Base-by-base conservation (phyloP, 2,888 invertebrate genomes). In the Drosophila nr. medialis region DNA sequence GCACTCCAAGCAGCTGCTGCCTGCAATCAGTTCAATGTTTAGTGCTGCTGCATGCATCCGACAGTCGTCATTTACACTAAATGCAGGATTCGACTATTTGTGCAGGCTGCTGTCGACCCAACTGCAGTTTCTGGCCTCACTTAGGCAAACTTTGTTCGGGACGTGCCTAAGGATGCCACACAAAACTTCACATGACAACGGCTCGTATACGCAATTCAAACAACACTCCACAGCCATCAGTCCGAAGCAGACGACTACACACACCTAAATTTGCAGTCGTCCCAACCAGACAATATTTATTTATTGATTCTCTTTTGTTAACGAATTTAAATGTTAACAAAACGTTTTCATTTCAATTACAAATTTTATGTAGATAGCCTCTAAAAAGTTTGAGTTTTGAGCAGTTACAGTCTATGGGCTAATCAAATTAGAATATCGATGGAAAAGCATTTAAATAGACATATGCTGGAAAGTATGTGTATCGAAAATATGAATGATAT, bases 101-200 rank as follows among this genome's bases (percentile, higher is more conserved):
- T 53, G 27, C 38, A 30, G 29, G 7, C 38, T 11, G 15, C 10
- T 24, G 24, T 18, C 24, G 36, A 34, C 3, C 13, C 56, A 30
- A n/a, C 36, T 5, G 30, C 49, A 38, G 18, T 49, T 49, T 30
- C 15, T 21, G 8, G 58, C 59, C 18, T 13, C 49, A 50, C 13
- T 55, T 56, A 13, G 18, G 38, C 29, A 34, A 69, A 75, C 69
- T 63, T 63, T 69, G 58, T 66, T 21, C 36, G 45, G 38, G 27
- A 45, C 50, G 38, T 51, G 27, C 40, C 21, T 32, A 59, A 75
- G 54, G 24, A 49, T 53, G 45, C 34, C 36, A 62, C 36, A 61
- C 27, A 58, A 48, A 51, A 51, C 62, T 63, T 63, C 11, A 51
- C 24, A 21, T 74, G 64, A 64, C 53, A 69, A 54, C 63, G 40